These are phyloP conservation scores for Enteromius anoplus DNA, from an alignment of 2,797 vertebrate genomes.

Conservation along the genomic window DNA sequence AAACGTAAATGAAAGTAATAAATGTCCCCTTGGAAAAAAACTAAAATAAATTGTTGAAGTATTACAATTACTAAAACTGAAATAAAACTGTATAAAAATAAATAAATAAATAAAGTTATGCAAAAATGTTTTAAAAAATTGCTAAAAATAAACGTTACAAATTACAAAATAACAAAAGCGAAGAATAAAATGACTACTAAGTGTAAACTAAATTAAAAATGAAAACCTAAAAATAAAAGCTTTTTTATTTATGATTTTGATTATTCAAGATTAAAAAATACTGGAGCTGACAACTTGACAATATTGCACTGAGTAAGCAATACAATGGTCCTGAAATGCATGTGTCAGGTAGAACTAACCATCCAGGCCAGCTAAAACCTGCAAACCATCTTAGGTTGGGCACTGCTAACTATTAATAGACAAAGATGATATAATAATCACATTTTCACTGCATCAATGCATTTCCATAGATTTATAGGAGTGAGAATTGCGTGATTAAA, in stretches of 20 bases:
- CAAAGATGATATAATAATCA: not conserved
- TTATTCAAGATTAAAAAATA: not conserved
- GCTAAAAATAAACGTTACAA: not conserved
- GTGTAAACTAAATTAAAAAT: not conserved
- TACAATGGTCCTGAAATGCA: constrained; percentile 1
- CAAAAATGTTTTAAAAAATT: not conserved
- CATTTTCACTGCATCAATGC: not conserved
- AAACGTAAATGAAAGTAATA: not conserved
- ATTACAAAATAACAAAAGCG: not conserved
- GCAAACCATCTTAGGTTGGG: not conserved
- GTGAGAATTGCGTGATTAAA: constrained; percentile 4
- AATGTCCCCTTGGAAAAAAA: not conserved
- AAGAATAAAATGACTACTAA: not conserved
- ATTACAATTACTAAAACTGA: not conserved
- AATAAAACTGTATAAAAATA: not conserved
- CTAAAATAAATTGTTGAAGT: not conserved
- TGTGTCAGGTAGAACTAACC: not conserved
- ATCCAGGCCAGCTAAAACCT: not conserved
- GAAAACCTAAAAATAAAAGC: not conserved
- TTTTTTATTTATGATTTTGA: not conserved
- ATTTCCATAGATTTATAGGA: constrained; percentile 20
- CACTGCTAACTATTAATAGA: constrained; percentile 16
- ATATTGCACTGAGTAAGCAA: not conserved
- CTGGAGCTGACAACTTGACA: not conserved
- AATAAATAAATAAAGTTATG: too few species aligned